Percentiles rank a stretch among this genome's conserved stretches.
These are phyloP conservation scores for Physocephala rufipes DNA, from an alignment of 2,888 invertebrate species.

Conservation along the genomic window DNA sequence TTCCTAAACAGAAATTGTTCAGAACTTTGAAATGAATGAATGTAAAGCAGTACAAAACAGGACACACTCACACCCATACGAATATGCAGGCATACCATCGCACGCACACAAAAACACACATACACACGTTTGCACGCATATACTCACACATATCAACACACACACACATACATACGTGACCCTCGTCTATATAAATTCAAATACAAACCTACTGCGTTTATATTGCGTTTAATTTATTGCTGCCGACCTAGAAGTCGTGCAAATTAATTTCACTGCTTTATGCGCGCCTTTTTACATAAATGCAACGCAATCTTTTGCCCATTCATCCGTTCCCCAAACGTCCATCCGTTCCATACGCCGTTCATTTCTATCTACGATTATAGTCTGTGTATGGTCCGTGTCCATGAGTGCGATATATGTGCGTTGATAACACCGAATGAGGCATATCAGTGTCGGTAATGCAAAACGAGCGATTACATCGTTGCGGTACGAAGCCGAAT, in stretches of 20 bases:
- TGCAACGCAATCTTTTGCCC: slow-evolving; percentile 19
- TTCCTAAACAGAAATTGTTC: slow-evolving; percentile 33
- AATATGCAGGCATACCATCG: slow-evolving; percentile 41
- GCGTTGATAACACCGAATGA: not conserved
- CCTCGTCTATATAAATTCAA: no score
- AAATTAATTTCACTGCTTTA: slow-evolving; percentile 42
- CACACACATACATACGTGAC: not conserved
- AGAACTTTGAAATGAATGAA: slow-evolving; percentile 13
- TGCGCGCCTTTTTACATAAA: slow-evolving; percentile 29
- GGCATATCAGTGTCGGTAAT: not conserved
- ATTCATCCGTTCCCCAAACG: not conserved
- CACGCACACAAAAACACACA: slow-evolving; percentile 41
- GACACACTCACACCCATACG: slow-evolving; percentile 18
- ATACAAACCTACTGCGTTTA: not conserved
- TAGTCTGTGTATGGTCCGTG: slow-evolving; percentile 9
- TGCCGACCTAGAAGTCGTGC: slow-evolving; percentile 39
- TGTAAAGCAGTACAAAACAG: slow-evolving; percentile 5
- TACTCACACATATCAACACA: slow-evolving; percentile 39
- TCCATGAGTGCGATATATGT: slow-evolving; percentile 6
- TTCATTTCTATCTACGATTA: not conserved
- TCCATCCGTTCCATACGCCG: not conserved
- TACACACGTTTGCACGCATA: slow-evolving; percentile 36
- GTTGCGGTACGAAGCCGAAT: slow-evolving; percentile 19
- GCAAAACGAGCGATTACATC: slow-evolving; percentile 13
- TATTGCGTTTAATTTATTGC: slow-evolving; percentile 38